Base-by-base conservation (phyloP, 2,797 vertebrate genomes). In the Microctenopoma lineatum region DNA sequence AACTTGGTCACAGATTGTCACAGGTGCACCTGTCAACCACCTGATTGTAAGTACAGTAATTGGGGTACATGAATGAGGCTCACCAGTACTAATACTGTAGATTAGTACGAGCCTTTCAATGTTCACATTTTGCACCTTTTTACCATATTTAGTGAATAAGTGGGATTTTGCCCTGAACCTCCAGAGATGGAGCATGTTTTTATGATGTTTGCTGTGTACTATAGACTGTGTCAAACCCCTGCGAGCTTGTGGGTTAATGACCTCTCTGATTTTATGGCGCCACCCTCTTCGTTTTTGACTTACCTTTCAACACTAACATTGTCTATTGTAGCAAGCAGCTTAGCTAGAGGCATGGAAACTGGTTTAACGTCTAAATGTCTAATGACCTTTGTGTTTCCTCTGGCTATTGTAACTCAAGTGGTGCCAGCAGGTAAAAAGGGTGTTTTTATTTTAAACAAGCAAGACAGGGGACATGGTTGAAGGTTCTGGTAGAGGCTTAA, bases 311-410 rank as follows among this genome's bases (percentile, higher is more conserved):
- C 5, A 0, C 12, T 61, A 9, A 6, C 32, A 38, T 59, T 58
- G 63, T 64, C 10, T 13, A 6, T 47, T 42, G 25, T 61, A 48
- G 66, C 41, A 55, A 67, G 25, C 0, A 0, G 50, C 55, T 52
- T 45, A 29, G 18, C 15, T 15, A 5, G 13, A 44, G 55, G 25
- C 34, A 25, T 11, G 29, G 21, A 44, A 85, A 83, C 85, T 62
- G 74, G 80, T 84, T 81, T 70, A 42, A 45, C 66, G 3, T 25
- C n/a, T 14, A 59, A 63, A 53, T n/a, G 48, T 5, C 48, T 3
- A 15, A 27, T 58, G 4, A 44, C 26, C 5, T 36, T 8, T 48
- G 21, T 50, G 38, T 57, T 34, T 25, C 9, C 45, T 42, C n/a
- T 38, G n/a, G 21, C 4, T 54, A 3, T 14, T 16, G 3, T 10